Base-by-base conservation (phyloP, 2,113 vertebrate genomes). In the Laticauda laticaudata region DNA sequence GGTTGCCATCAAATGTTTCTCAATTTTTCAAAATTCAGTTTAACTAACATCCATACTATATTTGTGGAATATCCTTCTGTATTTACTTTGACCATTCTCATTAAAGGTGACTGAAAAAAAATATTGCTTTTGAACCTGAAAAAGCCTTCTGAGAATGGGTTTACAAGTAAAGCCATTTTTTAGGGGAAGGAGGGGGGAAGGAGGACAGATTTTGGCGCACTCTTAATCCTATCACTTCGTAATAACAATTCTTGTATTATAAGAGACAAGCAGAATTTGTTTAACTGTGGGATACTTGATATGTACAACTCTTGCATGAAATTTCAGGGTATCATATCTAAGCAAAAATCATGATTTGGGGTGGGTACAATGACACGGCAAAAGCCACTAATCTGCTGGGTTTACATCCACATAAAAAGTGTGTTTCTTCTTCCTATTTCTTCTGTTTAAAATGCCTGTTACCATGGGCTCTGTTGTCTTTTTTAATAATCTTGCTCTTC, bases 371-470 rank as follows among this genome's bases (percentile, higher is more conserved):
- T 86, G 64, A 24, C 39, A 61, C 0, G 43, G 6, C 21, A 18
- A 24, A 88, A 15, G 92, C 26, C 69, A 59, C 9, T 85, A 88
- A 94, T 90, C 75, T 90, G 56, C 0, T 1, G 8, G 90, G 92
- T 93, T 94, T 43, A 90, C 43, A 2, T 0, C 21, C 34, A 2
- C 85, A 12, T 20, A 64, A 87, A 57, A 57, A 91, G 26, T 1
- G 11, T 15, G 56, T 45, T 89, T 95, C 0, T 75, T 92, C 91
- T 91, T 91, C 69, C 59, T 54, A 43, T 3, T 43, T 57, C 14
- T 91, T 95, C 90, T 18, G 9, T 93, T 93, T 90, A 93, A 24
- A 92, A 89, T 90, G 94, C 91, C 88, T 90, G 24, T 91, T 93
- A 91, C 45, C 4, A 24, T 0, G 0, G 56, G 6, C 3, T 92